Evolutionary conservation across 2,888 invertebrate genomes (phyloP).

Genomic region (Drosophila bunnanda): DNA sequence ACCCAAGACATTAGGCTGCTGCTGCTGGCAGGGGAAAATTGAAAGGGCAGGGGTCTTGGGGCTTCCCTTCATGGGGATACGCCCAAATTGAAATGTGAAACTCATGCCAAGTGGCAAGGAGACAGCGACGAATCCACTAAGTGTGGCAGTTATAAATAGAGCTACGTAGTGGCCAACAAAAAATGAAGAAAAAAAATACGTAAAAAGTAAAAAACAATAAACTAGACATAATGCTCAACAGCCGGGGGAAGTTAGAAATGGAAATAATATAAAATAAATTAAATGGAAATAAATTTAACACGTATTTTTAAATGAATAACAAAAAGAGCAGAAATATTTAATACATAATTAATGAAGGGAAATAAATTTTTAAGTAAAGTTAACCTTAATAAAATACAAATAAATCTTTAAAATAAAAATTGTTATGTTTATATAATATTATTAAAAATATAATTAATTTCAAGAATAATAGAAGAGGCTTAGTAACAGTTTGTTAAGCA

Average conservation of each 20-base stretch:
- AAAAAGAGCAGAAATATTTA: too few species aligned
- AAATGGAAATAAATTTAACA: too few species aligned
- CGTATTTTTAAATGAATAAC: too few species aligned
- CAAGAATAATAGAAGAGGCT: too few species aligned
- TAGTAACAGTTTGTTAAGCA: too few species aligned
- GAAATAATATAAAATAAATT: not conserved
- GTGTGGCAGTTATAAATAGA: conserved; percentile 73
- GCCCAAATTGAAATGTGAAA: conserved; percentile 71
- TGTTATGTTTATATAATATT: too few species aligned
- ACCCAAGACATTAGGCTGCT: conserved; percentile 64
- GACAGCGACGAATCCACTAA: conserved; percentile 43
- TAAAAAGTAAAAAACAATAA: conserved; percentile 16
- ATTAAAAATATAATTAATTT: too few species aligned
- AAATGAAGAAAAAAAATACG: not conserved
- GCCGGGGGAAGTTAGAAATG: not conserved
- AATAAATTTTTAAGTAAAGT: too few species aligned
- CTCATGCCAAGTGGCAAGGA: conserved; percentile 67
- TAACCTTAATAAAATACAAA: too few species aligned
- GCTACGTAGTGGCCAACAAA: conserved; percentile 22
- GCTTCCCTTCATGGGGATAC: conserved; percentile 1
- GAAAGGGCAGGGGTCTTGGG: not conserved
- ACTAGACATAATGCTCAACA: conserved; percentile 24
- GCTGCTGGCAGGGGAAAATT: not conserved
- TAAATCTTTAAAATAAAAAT: too few species aligned
- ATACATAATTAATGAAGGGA: too few species aligned